Conservation (phyloP, 1,140 invertebrate species). For the Drosophila truncata region DNA sequence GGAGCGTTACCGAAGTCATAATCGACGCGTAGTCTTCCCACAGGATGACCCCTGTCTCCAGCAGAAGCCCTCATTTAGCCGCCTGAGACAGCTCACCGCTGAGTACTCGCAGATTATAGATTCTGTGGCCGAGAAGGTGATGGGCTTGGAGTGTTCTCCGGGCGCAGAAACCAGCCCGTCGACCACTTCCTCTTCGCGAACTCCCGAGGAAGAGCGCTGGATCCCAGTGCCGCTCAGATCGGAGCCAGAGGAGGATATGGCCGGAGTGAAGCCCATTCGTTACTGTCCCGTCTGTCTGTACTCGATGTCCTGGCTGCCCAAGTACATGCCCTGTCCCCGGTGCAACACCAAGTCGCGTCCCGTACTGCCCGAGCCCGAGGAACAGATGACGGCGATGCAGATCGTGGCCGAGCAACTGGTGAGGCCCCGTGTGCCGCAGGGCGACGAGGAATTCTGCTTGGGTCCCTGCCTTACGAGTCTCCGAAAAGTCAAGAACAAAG, state of each 20-base stretch:
- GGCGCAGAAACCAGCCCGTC: too few relatives aligned
- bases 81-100: slow-evolving; percentile 13
- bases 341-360: slow-evolving; percentile 56
- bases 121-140: slow-evolving; percentile 19
- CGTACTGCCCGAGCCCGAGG: background rate
- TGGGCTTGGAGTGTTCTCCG: background rate
- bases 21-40: background rate
- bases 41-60: background rate
- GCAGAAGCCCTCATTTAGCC: background rate
- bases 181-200: background rate
- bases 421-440: background rate
- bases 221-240: slow-evolving; percentile 48
- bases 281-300: slow-evolving; percentile 67
- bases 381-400: slow-evolving; percentile 16
- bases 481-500: too few relatives aligned
- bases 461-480: slow-evolving; percentile 18
- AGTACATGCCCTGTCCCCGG: slow-evolving; percentile 46
- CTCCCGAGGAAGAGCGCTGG: background rate
- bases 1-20: slow-evolving; percentile 44
- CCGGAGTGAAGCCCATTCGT: slow-evolving; percentile 45
- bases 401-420: slow-evolving; percentile 49
- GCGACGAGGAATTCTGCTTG: slow-evolving; percentile 25
- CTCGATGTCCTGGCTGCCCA: slow-evolving; percentile 70
- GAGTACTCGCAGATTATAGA: slow-evolving; percentile 19
- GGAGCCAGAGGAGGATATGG: background rate